Base-by-base conservation (phyloP, 2,113 vertebrate species). In the Rhinogobius similis region DNA sequence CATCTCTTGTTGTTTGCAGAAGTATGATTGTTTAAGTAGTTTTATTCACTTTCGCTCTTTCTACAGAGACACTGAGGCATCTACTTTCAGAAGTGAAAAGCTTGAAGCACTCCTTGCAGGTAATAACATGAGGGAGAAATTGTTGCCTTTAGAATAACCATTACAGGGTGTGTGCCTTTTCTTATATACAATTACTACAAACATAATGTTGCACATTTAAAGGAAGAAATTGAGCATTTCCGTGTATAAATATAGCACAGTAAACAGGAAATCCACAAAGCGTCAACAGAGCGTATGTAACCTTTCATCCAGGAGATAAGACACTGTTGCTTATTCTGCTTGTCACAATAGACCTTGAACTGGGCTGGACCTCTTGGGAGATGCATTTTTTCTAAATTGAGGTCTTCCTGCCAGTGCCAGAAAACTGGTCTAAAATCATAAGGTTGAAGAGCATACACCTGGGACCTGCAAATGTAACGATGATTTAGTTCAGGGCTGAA, bases 71-170 rank as follows among this genome's bases (percentile, higher is more conserved):
- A 50, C 70, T 93, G 76, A 78, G 76, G 65, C 69, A 72, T 77
- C 84, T 93, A n/a, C 82, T 92, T 72, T 72, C 69, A 44, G 92
- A 94, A 67, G 76, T 92, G 77, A 88, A 71, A 66, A 86, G 67
- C 71, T 65, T 92, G 76, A 92, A 82, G 73, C 88, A 70, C 46
- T 86, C 86, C 26, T 75, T 93, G 52, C 81, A 91, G 92, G 93
- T 94, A 52, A 72, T 55, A 23, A 61, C 29, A 41, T 41, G 36
- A 24, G 38, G 13, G 5, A 20, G 9, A 32, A 61, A 36, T n/a
- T 21, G 58, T 38, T 36, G 29, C 27, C 3, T 32, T 61, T 36
- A 61, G 20, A 61, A 61, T 61, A 9, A 61, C 29, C 11, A 61
- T 61, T n/a, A 61, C n/a, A 41, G 62, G 10, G 38, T 41, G 36